Base-by-base conservation (phyloP, 2,888 invertebrate species). In the Nomada flava region DNA sequence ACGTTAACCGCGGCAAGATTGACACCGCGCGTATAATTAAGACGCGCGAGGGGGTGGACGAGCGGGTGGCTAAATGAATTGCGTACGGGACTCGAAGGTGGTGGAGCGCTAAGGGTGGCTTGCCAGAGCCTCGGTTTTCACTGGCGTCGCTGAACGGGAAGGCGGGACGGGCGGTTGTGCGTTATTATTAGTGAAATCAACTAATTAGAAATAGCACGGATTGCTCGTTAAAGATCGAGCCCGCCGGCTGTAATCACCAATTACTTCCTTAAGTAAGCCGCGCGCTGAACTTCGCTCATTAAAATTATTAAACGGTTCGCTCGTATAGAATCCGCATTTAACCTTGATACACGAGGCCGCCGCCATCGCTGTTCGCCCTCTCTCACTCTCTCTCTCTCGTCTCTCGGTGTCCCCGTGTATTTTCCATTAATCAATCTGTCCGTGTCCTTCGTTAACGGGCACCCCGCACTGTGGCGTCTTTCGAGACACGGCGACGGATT, bases 131-230 rank as follows among this genome's bases (percentile, higher is more conserved):
- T 59, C 29, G 11, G 50, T 20, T 36, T 60, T 44, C 47, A 11
- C 4, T 10, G 74, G 59, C 20, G 20, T 36, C 63, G n/a, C 3
- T 20, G 60, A 20, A 20, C 59, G 20, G 13, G 23, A 64, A 3
- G n/a, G 57, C 59, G 11, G n/a, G 13, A 10, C 29, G 23, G 18
- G 62, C 5, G 64, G 70, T 69, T 77, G 79, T 79, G 79, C 84
- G 80, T 86, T 87, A 85, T 85, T 85, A 87, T 85, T 87, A 87
- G 83, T 79, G 87, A 87, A 87, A 87, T 85, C 87, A 83, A 87
- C 87, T 87, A 87, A 87, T 87, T 87, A 87, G 87, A 87, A 87
- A 87, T 87, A 82, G 85, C 87, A 79, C 73, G 82, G 85, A 87
- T 83, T 87, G 82, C 87, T 87, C 87, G 85, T 87, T 87, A 87